Base-by-base conservation (phyloP, 30 jellyfish, hydroid and myxozoan species). In the Chironex yamaguchii region DNA sequence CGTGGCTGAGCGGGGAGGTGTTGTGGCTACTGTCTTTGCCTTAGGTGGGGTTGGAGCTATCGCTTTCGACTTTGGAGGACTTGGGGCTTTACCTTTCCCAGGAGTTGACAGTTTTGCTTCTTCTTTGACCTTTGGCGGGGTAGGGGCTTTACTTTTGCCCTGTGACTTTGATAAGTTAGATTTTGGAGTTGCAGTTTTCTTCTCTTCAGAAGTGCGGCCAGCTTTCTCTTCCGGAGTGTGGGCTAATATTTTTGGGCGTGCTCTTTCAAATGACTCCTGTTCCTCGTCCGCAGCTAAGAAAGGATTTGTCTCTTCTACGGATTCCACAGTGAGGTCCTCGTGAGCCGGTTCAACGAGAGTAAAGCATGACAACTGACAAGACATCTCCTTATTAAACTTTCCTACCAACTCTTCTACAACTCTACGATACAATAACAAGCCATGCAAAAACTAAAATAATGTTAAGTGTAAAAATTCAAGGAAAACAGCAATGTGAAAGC, bases 311-410 rank as follows among this genome's bases (percentile, higher is more conserved):
- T 81, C 89, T 25, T 68, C 92, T 36, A 79, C 62, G 24, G 53
- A 17, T 17, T 52, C 49, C 82, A 89, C 92, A 21, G 34, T 23
- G 52, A 17, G 58, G 9, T 42, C 58, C 17, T 42, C 58, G 17
- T 9, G 58, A 6, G 58, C 17, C 49, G 76, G 79, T 62, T 79
- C 84, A 14, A 91, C 67, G 24, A 93, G 89, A 86, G 94, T 69
- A 34, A 92, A 92, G 27, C 92, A 84, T 9, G 94, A 73, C 22
- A 92, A 86, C 62, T 86, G 96, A 48, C 79, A 86, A 3, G 84
- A 67, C 98, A 92, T 92, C 42, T 85, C 89, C 29, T 79, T 72
- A 72, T 86, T 77, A 90, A 92, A 92, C 28, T 67, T 36, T 1
- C 27, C 69, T 23, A 77, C 70, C 93, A 85, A 31, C 4, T 67